Conservation (phyloP, 2,888 invertebrate species). For the Mystacides longicornis region DNA sequence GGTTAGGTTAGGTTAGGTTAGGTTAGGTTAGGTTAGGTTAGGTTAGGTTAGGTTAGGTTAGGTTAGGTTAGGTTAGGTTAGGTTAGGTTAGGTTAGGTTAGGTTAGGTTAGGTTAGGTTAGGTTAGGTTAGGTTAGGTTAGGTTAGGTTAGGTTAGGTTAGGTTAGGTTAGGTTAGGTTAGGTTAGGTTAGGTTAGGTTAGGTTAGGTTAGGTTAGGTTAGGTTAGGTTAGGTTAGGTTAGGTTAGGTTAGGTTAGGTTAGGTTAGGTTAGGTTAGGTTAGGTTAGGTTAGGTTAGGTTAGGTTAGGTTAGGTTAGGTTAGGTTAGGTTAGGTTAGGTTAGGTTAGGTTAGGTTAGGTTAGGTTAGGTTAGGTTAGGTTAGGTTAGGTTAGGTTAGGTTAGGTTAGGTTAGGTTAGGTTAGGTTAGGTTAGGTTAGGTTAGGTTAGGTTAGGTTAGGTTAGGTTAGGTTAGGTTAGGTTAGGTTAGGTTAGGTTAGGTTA, state of each 20-base stretch:
- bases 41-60: constrained; percentile 3
- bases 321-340: constrained; percentile 3
- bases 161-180: constrained; percentile 3
- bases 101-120: constrained; percentile 8
- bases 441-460: constrained; percentile 3
- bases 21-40: constrained; percentile 5
- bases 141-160: constrained; percentile 6
- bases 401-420: constrained; percentile 6
- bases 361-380: constrained; percentile 11
- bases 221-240: constrained; percentile 16
- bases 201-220: constrained; percentile 14
- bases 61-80: constrained; percentile 14
- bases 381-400: constrained; percentile 7
- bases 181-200: constrained; percentile 3
- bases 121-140: constrained; percentile 6
- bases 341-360: constrained; percentile 15
- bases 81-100: constrained; percentile 16
- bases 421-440: constrained; percentile 6
- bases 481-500: constrained; percentile 6
- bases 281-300: constrained; percentile 6
- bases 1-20: constrained; percentile 11
- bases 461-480: constrained; percentile 1
- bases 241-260: constrained; percentile 8
- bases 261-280: constrained; percentile 6
- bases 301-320: constrained; percentile 3